phyloP scores from a whole-genome alignment of 2,888 invertebrate genomes.

The Lissocephala sabroskyi region DNA sequence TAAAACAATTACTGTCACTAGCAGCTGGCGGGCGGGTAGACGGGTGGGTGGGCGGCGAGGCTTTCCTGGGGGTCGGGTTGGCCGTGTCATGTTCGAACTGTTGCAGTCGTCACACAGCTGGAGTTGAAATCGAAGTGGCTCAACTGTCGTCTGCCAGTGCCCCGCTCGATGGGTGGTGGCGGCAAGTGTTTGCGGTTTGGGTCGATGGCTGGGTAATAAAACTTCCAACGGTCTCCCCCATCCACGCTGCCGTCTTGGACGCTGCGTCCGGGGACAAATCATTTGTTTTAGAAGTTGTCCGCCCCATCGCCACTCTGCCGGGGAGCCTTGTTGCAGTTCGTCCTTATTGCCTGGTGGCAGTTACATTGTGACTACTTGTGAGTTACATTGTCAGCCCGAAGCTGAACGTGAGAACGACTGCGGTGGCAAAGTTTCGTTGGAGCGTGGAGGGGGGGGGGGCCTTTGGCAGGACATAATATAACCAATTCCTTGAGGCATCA shows the following conservation, averaged over 20 bases:
- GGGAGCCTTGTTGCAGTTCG: too few relatives aligned
- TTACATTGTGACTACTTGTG: conserved; percentile 59
- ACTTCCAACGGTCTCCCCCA: conserved; percentile 18
- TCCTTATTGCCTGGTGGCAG: conserved; percentile 20
- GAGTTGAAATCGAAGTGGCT: conserved; percentile 5
- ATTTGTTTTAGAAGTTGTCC: conserved; percentile 52
- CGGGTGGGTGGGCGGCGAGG: conserved; percentile 18
- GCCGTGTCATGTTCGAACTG: conserved; percentile 37
- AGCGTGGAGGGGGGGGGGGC: too few relatives aligned
- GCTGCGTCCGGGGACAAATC: conserved; percentile 53
- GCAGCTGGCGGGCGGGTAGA: conserved; percentile 37
- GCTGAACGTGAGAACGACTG: conserved; percentile 19
- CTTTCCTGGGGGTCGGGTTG: too few relatives aligned
- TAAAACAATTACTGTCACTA: conserved; percentile 69
- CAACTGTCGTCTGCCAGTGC: background rate
- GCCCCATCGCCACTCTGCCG: background rate
- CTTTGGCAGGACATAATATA: too few relatives aligned
- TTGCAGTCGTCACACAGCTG: conserved; percentile 6
- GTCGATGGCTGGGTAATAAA: conserved; percentile 49
- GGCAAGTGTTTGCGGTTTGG: conserved; percentile 54
- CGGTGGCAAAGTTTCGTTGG: conserved; percentile 44
- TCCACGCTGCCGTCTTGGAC: background rate
- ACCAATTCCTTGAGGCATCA: too few relatives aligned
- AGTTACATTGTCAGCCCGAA: conserved; percentile 46
- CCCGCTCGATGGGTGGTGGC: conserved; percentile 3